phyloP scores from a whole-genome alignment of 2,888 invertebrate species.

The Pseudococcus jackbeardsleyi region DNA sequence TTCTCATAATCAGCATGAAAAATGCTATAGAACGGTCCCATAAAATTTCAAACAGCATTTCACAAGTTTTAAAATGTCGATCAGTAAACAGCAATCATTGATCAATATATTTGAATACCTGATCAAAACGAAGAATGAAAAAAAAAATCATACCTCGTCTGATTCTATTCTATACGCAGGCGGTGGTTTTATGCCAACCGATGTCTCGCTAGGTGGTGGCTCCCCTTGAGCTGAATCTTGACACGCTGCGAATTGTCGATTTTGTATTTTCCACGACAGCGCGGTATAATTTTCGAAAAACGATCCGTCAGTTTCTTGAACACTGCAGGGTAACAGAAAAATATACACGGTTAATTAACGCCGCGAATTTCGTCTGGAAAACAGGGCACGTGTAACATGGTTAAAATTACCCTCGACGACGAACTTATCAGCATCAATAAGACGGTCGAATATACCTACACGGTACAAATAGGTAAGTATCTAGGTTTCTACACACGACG shows the following conservation, averaged over 20 bases:
- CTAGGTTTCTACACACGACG: background rate
- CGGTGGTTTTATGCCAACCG: constrained; percentile 68
- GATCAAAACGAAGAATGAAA: background rate
- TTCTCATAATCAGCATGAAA: too few species aligned
- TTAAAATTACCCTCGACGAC: background rate
- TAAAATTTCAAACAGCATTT: too few species aligned
- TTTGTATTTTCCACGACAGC: constrained; percentile 92
- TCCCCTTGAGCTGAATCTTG: constrained; percentile 76
- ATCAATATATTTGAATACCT: background rate
- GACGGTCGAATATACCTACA: background rate
- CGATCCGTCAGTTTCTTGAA: constrained; percentile 93
- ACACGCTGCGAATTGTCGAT: constrained; percentile 80
- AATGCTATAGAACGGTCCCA: too few species aligned
- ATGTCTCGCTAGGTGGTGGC: constrained; percentile 73
- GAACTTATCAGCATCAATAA: background rate
- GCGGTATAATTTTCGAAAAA: constrained; percentile 96
- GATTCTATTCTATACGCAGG: constrained; percentile 68
- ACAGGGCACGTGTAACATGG: background rate
- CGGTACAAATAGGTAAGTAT: background rate
- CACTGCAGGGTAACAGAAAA: constrained; percentile 74
- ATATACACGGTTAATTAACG: background rate
- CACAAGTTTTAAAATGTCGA: too few species aligned
- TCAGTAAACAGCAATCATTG: too few species aligned
- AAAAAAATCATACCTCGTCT: constrained; percentile 70
- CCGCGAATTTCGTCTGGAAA: background rate